phyloP scores from a whole-genome alignment of 1,140 invertebrate genomes.

The Drosophila funebris region DNA sequence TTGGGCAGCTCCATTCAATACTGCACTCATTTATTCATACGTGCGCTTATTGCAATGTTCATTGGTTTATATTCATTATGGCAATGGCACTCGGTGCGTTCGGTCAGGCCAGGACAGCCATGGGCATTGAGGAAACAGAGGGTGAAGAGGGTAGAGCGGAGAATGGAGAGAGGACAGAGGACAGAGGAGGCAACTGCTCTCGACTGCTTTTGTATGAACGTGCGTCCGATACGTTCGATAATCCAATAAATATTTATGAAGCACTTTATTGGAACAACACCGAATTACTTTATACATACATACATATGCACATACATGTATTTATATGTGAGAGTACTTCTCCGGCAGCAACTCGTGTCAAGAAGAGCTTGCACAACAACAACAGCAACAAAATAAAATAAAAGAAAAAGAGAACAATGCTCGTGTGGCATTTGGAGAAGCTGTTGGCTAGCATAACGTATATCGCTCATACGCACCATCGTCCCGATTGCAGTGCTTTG shows the following conservation, averaged over 20 bases:
- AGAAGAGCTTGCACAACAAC: constrained; percentile 32
- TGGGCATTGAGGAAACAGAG: no score
- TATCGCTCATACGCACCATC: constrained; percentile 69
- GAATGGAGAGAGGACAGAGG: neutral
- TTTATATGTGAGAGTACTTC: constrained; percentile 5
- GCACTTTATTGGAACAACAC: constrained; percentile 82
- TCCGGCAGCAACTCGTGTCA: constrained; percentile 22
- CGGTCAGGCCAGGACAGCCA: constrained; percentile 2
- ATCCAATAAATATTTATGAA: constrained; percentile 83
- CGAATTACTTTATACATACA: constrained; percentile 77
- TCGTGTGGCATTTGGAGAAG: constrained; percentile 51
- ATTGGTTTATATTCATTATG: constrained; percentile 80
- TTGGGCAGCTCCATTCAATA: constrained; percentile 40
- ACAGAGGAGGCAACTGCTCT: neutral
- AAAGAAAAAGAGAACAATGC: constrained; percentile 23
- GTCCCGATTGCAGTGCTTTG: constrained; percentile 45
- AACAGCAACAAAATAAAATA: constrained; percentile 19
- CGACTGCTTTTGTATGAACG: constrained; percentile 30
- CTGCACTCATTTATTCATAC: constrained; percentile 77
- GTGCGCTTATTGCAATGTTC: constrained; percentile 81
- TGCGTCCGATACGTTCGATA: constrained; percentile 71
- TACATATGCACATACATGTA: constrained; percentile 8
- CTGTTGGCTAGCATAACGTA: constrained; percentile 14
- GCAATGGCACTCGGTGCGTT: constrained; percentile 71
- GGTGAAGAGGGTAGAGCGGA: neutral